Base-by-base conservation (phyloP, 2,888 invertebrate species). In the Ormyrus rosae region DNA sequence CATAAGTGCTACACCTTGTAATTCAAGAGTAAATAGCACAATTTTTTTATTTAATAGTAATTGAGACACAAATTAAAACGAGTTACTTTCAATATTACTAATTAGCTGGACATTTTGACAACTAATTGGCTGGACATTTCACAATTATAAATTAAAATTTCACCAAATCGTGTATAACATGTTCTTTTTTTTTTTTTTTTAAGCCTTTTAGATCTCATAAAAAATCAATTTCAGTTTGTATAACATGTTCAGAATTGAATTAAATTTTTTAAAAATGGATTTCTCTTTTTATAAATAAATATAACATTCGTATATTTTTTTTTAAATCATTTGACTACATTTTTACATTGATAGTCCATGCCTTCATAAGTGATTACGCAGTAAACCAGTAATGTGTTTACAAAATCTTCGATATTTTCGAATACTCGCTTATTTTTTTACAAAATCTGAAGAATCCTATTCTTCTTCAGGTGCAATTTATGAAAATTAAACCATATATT, bases 1-100 rank as follows among this genome's bases (percentile, higher is more conserved):
- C 71, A 58, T 56, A 71, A 75, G 53, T 56, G 60, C 55, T 78
- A 78, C 67, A 69, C 68, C 58, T 80, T 80, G 72, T n/a, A 80
- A 45, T 68, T 55, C 67, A 76, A 80, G 56, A 68, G 67, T 65
- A 71, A 71, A 72, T 74, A 74, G 53, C 61, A 79, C 63, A 79
- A 74, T 45, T 73, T 13, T 71, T 63, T 56, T 50, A 73, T 68
- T 72, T 55, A 73, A 61, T 46, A 61, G 11, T 65, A 70, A 45
- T n/a, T 73, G 51, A 64, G 64, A 56, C 19, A 34, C 50, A 61
- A 13, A 56, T 67, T 19, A 56, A 73, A 73, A 56, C 51, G 8
- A 10, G 51, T 9, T 68, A 73, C 5, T 69, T 73, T 50, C 6
- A 10, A 61, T 77, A 67, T 72, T 48, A 72, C 6, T 71, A 53